Conservation (phyloP, 2,797 vertebrate species). For the Sparus aurata region DNA sequence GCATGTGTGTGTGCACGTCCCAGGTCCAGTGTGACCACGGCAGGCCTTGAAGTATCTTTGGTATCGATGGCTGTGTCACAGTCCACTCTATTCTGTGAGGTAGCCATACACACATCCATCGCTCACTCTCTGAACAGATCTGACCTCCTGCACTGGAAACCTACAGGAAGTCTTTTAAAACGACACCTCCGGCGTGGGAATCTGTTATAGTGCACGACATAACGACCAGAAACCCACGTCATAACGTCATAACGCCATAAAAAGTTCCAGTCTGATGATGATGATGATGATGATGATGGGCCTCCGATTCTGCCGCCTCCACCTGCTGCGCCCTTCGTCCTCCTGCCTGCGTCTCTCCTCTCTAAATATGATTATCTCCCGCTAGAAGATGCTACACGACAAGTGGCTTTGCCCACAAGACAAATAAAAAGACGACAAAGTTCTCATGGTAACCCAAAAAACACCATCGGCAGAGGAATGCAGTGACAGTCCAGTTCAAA, state of each 20-base stretch:
- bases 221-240: conserved; percentile 39
- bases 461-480: conserved; percentile 76
- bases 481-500: conserved; percentile 74
- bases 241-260: conserved; percentile 45
- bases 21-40: conserved; percentile 84
- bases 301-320: conserved; percentile 50
- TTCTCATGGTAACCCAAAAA: conserved; percentile 72
- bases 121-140: conserved; percentile 71
- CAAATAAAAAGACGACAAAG: not conserved
- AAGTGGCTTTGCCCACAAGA: conserved; percentile 76
- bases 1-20: conserved; percentile 50
- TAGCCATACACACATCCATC: conserved; percentile 85
- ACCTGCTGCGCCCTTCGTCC: conserved; percentile 45
- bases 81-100: conserved; percentile 94
- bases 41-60: conserved; percentile 94
- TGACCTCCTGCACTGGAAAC: conserved; percentile 57
- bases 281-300: conserved; percentile 30
- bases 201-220: conserved; percentile 59
- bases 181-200: conserved; percentile 43
- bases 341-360: conserved; percentile 66
- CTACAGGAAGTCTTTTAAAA: conserved; percentile 21
- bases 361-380: conserved; percentile 84
- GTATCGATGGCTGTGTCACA: conserved; percentile 93
- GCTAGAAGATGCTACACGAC: conserved; percentile 84
- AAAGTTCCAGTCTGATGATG: conserved; percentile 32